These are phyloP conservation scores for Phenganax subtilis DNA, from an alignment of 92 coral and sea anemone species.

Conservation along the genomic window DNA sequence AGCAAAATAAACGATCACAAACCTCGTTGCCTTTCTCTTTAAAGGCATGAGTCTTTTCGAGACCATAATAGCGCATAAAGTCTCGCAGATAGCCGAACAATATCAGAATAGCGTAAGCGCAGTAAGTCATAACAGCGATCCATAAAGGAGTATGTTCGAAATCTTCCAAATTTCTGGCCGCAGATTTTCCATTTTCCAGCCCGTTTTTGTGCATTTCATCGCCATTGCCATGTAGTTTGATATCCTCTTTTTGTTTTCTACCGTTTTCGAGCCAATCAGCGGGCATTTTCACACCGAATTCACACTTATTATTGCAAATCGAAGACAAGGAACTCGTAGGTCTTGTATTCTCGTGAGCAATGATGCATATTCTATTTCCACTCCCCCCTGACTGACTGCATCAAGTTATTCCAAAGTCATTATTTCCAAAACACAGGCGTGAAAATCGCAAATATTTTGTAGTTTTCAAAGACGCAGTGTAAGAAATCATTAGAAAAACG, in stretches of 20 bases:
- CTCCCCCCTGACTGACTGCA: too few species aligned
- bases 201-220: not conserved
- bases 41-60: slow-evolving; percentile 82
- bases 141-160: slow-evolving; percentile 87
- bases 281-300: slow-evolving; percentile 3
- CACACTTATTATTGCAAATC: too few species aligned
- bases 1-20: slow-evolving; percentile 17
- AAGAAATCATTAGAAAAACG: too few species aligned
- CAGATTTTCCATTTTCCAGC: not conserved
- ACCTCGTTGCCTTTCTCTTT: slow-evolving; percentile 80
- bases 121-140: slow-evolving; percentile 91
- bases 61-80: slow-evolving; percentile 86
- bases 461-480: too few species aligned
- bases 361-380: too few species aligned
- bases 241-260: not conserved
- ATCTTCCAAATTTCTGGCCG: slow-evolving; percentile 50
- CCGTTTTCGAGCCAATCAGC: not conserved
- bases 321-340: too few species aligned
- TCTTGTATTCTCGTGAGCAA: too few species aligned
- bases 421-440: too few species aligned
- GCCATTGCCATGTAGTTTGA: not conserved
- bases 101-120: slow-evolving; percentile 76
- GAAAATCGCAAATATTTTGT: too few species aligned
- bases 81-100: slow-evolving; percentile 91
- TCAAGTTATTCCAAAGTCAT: too few species aligned